Percentiles rank a stretch among this genome's conserved stretches.
These are phyloP conservation scores for Trissoscelio sp. DNA, from an alignment of 2,888 invertebrate genomes.

Conservation along the genomic window DNA sequence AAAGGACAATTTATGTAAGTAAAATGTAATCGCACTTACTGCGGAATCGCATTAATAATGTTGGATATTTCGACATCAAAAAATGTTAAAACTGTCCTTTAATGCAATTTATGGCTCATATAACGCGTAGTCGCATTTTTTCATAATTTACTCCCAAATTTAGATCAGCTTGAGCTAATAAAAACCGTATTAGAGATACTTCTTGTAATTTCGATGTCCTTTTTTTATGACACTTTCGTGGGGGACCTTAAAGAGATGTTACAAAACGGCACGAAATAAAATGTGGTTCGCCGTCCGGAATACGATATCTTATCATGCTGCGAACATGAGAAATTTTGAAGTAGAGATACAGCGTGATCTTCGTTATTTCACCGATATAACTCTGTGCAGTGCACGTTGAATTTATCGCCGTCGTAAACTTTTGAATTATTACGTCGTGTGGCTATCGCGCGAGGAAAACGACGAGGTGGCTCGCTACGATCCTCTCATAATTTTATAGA, in stretches of 20 bases:
- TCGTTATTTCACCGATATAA: conserved; percentile 69
- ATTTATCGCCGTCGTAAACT: conserved; percentile 76
- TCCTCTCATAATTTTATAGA: conserved; percentile 75
- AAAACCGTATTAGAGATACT: conserved; percentile 43
- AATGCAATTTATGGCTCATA: conserved; percentile 26
- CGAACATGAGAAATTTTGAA: conserved; percentile 69
- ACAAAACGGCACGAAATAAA: conserved; percentile 56
- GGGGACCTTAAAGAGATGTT: conserved; percentile 44
- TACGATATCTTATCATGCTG: conserved; percentile 68
- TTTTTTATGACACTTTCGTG: conserved; percentile 50
- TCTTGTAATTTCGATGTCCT: conserved; percentile 48
- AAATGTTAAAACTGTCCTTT: conserved; percentile 14
- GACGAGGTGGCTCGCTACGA: conserved; percentile 61
- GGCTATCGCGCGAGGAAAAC: conserved; percentile 67
- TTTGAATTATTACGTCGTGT: conserved; percentile 73
- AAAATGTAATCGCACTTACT: conserved; percentile 25
- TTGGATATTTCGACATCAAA: not conserved
- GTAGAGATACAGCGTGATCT: conserved; percentile 60
- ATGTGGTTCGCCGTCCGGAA: conserved; percentile 56
- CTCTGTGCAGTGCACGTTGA: conserved; percentile 69
- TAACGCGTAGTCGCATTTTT: conserved; percentile 38
- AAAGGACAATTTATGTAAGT: not conserved
- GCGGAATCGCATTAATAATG: conserved; percentile 25
- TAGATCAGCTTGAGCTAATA: conserved; percentile 38
- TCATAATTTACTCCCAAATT: conserved; percentile 48